These are phyloP conservation scores for Xerus inauris DNA, from an alignment of 2,113 vertebrate genomes.

Conservation along the genomic window DNA sequence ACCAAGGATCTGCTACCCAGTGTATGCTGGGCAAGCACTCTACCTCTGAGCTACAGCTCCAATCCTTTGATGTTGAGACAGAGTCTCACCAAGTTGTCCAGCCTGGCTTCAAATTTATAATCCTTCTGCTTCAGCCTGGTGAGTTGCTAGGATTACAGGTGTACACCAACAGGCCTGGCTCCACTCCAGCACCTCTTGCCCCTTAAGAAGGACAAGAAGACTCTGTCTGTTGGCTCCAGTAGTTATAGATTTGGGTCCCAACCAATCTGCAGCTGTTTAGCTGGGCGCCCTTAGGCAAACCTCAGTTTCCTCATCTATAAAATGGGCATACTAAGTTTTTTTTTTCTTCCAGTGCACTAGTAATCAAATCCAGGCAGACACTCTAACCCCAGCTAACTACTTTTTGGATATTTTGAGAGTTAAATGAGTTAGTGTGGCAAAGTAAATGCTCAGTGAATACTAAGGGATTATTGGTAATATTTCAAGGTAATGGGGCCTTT, in stretches of 20 bases:
- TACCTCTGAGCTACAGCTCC: background rate
- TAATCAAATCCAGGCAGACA: background rate
- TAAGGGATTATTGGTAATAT: background rate
- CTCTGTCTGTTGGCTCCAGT: background rate
- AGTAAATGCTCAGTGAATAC: background rate
- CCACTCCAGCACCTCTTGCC: background rate
- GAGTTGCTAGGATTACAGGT: background rate
- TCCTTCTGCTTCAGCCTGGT: background rate
- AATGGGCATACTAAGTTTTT: background rate
- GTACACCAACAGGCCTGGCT: background rate
- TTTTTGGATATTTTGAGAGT: background rate
- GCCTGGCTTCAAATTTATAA: background rate
- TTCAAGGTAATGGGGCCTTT: background rate
- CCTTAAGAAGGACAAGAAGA: background rate
- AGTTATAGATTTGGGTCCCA: background rate
- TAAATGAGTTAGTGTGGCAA: background rate
- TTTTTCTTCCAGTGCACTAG: background rate
- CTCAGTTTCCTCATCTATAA: background rate
- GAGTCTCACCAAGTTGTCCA: background rate
- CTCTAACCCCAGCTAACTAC: background rate
- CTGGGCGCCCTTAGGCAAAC: background rate
- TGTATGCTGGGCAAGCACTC: background rate
- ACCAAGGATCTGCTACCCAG: no score
- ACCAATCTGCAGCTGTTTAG: background rate
- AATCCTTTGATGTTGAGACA: background rate